A percentile compares a stretch with the other conserved stretches of the same genome.
Evolutionary conservation across 2,888 invertebrate species (phyloP).

Genomic region (Melinaea menophilus): DNA sequence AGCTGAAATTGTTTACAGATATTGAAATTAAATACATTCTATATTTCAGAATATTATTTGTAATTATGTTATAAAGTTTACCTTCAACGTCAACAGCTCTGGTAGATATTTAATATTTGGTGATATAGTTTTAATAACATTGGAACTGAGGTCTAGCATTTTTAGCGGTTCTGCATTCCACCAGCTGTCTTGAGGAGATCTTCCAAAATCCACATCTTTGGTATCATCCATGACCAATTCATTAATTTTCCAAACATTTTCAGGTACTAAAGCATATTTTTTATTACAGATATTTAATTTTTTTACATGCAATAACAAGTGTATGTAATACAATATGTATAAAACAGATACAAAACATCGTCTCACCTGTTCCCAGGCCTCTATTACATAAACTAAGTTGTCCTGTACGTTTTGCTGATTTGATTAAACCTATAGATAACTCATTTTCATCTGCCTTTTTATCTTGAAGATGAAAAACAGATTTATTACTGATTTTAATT

Average conservation of each 20-base stretch:
- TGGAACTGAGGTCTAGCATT: constrained; percentile 87
- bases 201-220: constrained; percentile 79
- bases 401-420: constrained; percentile 88
- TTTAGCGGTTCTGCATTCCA: constrained; percentile 90
- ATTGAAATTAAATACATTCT: neutral
- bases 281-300: neutral
- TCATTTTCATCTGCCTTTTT: constrained; percentile 83
- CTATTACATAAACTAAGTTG: constrained; percentile 87
- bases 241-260: constrained; percentile 85
- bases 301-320: neutral
- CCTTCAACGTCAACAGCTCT: constrained; percentile 83
- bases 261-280: constrained; percentile 77
- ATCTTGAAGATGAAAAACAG: constrained; percentile 84
- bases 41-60: neutral
- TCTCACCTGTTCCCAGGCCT: constrained; percentile 84
- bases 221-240: constrained; percentile 80
- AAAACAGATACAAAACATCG: neutral
- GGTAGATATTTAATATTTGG: constrained; percentile 81
- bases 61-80: constrained; percentile 49
- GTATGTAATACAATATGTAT: neutral
- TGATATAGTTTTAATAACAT: constrained; percentile 81
- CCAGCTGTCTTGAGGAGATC: constrained; percentile 82
- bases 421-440: constrained; percentile 83
- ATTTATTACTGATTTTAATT: constrained; percentile 62
- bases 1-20: constrained; percentile 74